These are phyloP conservation scores for Schrankia costaestrigalis DNA, from an alignment of 2,888 invertebrate genomes.

Conservation along the genomic window DNA sequence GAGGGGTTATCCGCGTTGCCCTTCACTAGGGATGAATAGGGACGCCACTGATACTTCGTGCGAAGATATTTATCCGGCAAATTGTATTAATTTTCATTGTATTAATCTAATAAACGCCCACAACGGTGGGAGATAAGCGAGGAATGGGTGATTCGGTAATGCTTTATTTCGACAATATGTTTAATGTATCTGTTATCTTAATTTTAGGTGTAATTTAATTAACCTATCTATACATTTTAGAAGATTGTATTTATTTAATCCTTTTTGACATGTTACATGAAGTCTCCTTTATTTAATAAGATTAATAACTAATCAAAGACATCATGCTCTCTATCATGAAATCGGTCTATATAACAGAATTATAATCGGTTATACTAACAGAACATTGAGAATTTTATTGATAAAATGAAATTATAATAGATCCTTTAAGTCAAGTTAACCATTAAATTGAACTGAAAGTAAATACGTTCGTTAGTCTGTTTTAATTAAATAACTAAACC, in stretches of 20 bases:
- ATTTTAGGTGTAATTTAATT: too few species aligned
- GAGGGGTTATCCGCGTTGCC: constrained; percentile 80
- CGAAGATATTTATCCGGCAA: constrained; percentile 81
- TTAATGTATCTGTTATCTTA: constrained; percentile 51
- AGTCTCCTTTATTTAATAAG: too few species aligned
- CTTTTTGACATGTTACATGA: too few species aligned
- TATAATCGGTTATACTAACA: too few species aligned
- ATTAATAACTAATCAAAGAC: too few species aligned
- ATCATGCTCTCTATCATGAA: too few species aligned
- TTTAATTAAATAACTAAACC: constrained; percentile 16
- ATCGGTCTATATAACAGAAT: too few species aligned
- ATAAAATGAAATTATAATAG: too few species aligned
- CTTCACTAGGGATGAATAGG: constrained; percentile 76
- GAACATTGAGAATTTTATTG: too few species aligned
- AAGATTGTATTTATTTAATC: too few species aligned
- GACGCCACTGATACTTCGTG: constrained; percentile 75
- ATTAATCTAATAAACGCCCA: constrained; percentile 78
- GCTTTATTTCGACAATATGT: constrained; percentile 62
- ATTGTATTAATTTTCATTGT: constrained; percentile 82
- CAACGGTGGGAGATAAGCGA: constrained; percentile 70
- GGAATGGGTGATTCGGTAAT: constrained; percentile 62
- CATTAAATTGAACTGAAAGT: background rate
- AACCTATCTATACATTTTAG: too few species aligned
- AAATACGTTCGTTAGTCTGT: constrained; percentile 1
- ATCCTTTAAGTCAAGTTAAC: constrained; percentile 32